Percentiles rank a stretch among this genome's conserved stretches.
These are phyloP conservation scores for Gryon sp. DNA, from an alignment of 1,140 invertebrate species.

Conservation along the genomic window DNA sequence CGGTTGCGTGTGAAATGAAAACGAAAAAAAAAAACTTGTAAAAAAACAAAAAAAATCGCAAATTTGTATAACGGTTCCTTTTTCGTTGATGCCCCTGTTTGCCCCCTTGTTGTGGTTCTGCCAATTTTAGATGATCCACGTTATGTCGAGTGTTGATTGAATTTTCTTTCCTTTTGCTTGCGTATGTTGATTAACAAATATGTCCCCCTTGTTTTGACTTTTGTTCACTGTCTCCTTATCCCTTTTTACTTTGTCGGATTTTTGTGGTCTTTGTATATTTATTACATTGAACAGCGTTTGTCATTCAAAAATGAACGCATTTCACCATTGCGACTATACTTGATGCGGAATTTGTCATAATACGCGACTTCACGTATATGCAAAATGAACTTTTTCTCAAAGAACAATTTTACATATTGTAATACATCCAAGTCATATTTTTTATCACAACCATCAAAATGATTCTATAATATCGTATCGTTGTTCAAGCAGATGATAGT, in stretches of 20 bases:
- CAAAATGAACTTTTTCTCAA: constrained; percentile 36
- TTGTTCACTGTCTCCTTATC: constrained; percentile 19
- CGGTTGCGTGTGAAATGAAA: constrained; percentile 68
- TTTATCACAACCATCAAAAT: no score
- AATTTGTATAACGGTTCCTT: constrained; percentile 31
- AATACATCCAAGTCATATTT: no score
- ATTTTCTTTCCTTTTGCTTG: constrained; percentile 33
- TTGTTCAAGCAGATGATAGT: constrained; percentile 53
- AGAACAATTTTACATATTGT: no score
- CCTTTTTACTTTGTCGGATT: constrained; percentile 7
- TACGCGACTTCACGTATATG: constrained; percentile 54
- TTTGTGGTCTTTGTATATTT: constrained; percentile 39
- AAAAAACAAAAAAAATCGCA: background rate
- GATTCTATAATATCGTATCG: constrained; percentile 39
- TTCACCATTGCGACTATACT: constrained; percentile 39
- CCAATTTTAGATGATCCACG: constrained; percentile 45
- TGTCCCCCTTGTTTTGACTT: constrained; percentile 6
- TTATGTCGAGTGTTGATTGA: constrained; percentile 53
- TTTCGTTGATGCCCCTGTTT: constrained; percentile 5
- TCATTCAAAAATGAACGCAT: constrained; percentile 45
- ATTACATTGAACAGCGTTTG: constrained; percentile 37
- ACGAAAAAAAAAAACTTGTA: constrained; percentile 9
- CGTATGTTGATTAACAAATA: constrained; percentile 16
- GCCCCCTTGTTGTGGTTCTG: constrained; percentile 38
- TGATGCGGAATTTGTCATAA: constrained; percentile 55